These are phyloP conservation scores for Sphaerophoria rueppellii DNA, from an alignment of 2,888 invertebrate genomes.

Conservation along the genomic window DNA sequence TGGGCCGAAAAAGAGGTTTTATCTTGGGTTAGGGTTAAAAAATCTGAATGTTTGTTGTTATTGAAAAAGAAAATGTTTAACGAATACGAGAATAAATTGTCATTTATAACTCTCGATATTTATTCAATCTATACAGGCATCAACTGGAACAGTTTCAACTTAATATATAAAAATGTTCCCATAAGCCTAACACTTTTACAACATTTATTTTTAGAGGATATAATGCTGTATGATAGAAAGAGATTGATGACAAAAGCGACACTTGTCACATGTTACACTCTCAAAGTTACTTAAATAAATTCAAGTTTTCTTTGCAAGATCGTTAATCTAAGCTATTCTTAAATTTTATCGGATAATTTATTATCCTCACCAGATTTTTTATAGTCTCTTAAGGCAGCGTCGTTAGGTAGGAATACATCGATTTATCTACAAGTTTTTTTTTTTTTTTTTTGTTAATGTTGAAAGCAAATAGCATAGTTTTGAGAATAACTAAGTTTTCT, in stretches of 20 bases:
- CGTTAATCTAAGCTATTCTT: background rate
- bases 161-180: background rate
- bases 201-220: background rate
- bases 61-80: no score
- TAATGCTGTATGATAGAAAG: background rate
- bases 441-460: background rate
- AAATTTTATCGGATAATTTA: conserved; percentile 1
- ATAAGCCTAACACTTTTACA: background rate
- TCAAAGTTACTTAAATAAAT: background rate
- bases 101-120: no score
- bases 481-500: background rate
- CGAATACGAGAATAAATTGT: no score
- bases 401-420: background rate
- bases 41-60: no score
- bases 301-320: background rate
- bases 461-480: background rate
- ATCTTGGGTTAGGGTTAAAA: no score
- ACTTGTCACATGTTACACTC: background rate
- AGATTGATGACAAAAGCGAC: background rate
- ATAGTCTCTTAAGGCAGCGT: background rate
- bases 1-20: no score
- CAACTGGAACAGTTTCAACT: no score
- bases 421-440: background rate
- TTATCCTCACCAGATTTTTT: background rate
- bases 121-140: no score